These are phyloP conservation scores for Nannoperca obscura DNA, from an alignment of 2,797 vertebrate genomes.

Conservation along the genomic window DNA sequence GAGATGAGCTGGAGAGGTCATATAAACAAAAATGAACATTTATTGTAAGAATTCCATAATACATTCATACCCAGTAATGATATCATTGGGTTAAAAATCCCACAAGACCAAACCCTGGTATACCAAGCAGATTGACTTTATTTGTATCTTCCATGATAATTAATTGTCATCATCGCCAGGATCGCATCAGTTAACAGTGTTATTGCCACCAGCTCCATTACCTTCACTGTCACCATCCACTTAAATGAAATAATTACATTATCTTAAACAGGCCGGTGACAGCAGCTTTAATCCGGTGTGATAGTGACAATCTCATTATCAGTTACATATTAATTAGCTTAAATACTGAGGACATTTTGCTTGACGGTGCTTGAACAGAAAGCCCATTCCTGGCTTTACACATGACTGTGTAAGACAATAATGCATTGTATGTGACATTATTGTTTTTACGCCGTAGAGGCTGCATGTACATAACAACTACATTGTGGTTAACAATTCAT, in stretches of 20 bases:
- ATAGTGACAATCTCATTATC: constrained; percentile 72
- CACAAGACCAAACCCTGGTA: constrained; percentile 51
- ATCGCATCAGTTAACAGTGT: constrained; percentile 63
- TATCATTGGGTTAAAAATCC: constrained; percentile 20
- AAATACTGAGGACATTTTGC: constrained; percentile 73
- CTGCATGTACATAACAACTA: constrained; percentile 69
- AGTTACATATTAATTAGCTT: constrained; percentile 73
- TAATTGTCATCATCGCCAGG: constrained; percentile 66
- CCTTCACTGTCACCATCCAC: constrained; percentile 50
- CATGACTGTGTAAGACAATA: constrained; percentile 66
- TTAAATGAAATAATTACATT: constrained; percentile 61
- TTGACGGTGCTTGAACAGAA: constrained; percentile 67
- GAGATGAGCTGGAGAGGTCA: not conserved
- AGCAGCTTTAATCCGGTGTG: constrained; percentile 64
- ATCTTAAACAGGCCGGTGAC: constrained; percentile 53
- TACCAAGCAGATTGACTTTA: constrained; percentile 79
- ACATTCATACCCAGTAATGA: not conserved
- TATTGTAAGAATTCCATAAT: not conserved
- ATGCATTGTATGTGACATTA: constrained; percentile 62
- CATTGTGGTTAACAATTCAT: constrained; percentile 53
- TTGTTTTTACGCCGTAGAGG: constrained; percentile 60
- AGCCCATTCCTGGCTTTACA: constrained; percentile 57
- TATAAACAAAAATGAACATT: not conserved
- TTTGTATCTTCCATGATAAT: constrained; percentile 75
- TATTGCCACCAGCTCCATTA: constrained; percentile 63